Conservation (phyloP, 2,888 invertebrate species). For the Colletes collaris region DNA sequence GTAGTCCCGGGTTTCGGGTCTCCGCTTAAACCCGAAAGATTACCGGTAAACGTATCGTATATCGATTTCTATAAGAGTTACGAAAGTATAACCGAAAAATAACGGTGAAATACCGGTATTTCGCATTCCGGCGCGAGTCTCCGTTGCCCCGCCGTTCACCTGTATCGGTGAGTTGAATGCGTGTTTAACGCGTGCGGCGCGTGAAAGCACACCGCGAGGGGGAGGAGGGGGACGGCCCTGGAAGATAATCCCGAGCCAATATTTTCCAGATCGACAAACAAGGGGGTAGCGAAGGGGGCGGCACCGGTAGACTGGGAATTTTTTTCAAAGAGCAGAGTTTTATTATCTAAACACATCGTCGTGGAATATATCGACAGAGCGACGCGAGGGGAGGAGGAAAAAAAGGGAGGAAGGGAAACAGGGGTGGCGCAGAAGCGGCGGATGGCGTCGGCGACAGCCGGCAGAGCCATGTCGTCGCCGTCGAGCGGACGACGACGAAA, state of each 20-base stretch:
- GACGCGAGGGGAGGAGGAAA: background rate
- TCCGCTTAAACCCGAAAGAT: no score
- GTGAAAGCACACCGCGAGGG: background rate
- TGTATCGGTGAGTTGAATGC: constrained; percentile 60
- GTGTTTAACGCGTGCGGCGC: constrained; percentile 38
- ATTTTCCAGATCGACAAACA: constrained; percentile 23
- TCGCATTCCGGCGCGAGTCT: background rate
- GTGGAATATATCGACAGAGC: constrained; percentile 44
- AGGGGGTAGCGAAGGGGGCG: background rate
- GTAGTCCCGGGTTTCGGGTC: no score
- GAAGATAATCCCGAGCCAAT: background rate
- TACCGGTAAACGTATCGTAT: no score
- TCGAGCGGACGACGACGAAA: constrained; percentile 67
- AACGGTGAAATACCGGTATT: no score
- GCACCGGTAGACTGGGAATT: constrained; percentile 27
- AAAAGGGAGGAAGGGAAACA: constrained; percentile 14
- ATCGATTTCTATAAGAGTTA: no score
- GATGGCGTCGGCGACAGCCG: constrained; percentile 71
- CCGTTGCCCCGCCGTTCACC: background rate
- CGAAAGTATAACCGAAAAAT: no score
- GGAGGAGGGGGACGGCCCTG: no score
- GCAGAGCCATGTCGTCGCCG: constrained; percentile 76
- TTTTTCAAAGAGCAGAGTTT: constrained; percentile 53
- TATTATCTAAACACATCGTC: constrained; percentile 63
- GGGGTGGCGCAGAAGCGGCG: constrained; percentile 53